phyloP scores from a whole-genome alignment of 1,140 invertebrate species.

The Luehdorfia chinensis region DNA sequence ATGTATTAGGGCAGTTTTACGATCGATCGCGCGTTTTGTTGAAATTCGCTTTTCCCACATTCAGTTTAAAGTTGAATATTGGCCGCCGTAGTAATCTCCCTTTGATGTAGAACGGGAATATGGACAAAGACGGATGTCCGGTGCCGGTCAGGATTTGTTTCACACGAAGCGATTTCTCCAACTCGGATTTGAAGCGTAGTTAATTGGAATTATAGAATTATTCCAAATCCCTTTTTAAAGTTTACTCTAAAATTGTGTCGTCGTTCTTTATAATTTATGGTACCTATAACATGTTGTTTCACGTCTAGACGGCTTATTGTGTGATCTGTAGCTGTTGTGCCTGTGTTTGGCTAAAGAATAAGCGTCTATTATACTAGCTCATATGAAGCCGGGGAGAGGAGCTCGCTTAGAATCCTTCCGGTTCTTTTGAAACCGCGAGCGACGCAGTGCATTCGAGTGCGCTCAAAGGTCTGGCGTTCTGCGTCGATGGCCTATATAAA shows the following conservation, averaged over 20 bases:
- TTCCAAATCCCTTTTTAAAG: slow-evolving; percentile 5
- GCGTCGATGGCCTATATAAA: slow-evolving; percentile 48
- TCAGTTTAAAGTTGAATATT: slow-evolving; percentile 54
- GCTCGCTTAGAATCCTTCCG: slow-evolving; percentile 50
- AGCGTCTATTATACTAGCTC: not conserved
- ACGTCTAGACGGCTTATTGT: not conserved
- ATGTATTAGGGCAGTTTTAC: slow-evolving; percentile 59
- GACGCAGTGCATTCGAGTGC: slow-evolving; percentile 32
- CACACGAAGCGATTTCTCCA: slow-evolving; percentile 57
- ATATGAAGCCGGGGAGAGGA: slow-evolving; percentile 18
- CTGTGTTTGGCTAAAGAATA: not conserved
- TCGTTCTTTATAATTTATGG: too few relatives aligned
- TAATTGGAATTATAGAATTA: slow-evolving; percentile 20
- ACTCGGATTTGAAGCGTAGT: slow-evolving; percentile 38
- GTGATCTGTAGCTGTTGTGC: too few relatives aligned
- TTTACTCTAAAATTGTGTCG: too few relatives aligned
- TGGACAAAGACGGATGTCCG: slow-evolving; percentile 75
- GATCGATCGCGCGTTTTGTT: slow-evolving; percentile 20
- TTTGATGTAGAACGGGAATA: slow-evolving; percentile 75
- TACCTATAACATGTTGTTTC: slow-evolving; percentile 13
- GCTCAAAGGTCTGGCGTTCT: slow-evolving; percentile 55
- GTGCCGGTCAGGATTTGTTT: slow-evolving; percentile 75
- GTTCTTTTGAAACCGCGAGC: slow-evolving; percentile 40
- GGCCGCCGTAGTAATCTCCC: slow-evolving; percentile 43
- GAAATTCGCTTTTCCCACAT: slow-evolving; percentile 28